A percentile compares a stretch with the other conserved stretches of the same genome.
These are phyloP conservation scores for Heterodera schachtii DNA, from an alignment of 1,140 invertebrate species.

Conservation along the genomic window DNA sequence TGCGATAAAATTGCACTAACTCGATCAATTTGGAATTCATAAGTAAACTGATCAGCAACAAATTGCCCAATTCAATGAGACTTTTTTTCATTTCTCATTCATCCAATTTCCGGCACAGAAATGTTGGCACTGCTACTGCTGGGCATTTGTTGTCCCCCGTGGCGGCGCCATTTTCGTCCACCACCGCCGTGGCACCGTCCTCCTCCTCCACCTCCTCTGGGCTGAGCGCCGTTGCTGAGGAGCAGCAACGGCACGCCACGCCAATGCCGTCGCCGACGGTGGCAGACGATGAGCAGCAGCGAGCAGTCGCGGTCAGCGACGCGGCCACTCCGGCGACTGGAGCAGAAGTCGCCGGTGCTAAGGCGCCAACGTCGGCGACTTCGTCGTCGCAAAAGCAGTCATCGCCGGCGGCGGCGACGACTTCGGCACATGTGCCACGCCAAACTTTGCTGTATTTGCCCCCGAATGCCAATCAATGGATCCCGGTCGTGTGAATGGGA, in stretches of 20 bases:
- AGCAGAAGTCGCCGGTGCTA: too few species aligned
- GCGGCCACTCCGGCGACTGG: not conserved
- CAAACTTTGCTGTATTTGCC: conserved; percentile 56
- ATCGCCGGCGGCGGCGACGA: not conserved
- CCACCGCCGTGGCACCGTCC: not conserved
- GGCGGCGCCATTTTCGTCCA: too few species aligned
- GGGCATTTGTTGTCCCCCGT: too few species aligned
- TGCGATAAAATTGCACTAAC: too few species aligned
- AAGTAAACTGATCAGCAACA: too few species aligned
- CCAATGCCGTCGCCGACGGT: not conserved
- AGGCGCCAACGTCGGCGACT: not conserved
- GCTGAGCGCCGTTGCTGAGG: not conserved
- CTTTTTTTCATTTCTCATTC: too few species aligned
- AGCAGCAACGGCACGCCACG: not conserved
- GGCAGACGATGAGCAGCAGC: not conserved
- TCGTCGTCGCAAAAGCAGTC: not conserved
- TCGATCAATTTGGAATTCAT: too few species aligned
- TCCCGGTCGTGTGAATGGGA: conserved; percentile 22
- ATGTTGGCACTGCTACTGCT: too few species aligned
- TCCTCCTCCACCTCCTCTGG: too few species aligned
- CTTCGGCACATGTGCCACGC: conserved; percentile 37
- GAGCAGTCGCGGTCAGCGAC: not conserved
- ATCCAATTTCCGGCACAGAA: too few species aligned
- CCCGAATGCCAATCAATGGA: conserved; percentile 37
- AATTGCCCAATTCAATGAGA: too few species aligned